Percentiles rank a stretch among this genome's conserved stretches.
Evolutionary conservation across 2,113 vertebrate genomes (phyloP).

Genomic region (Opisthocomus hoazin): DNA sequence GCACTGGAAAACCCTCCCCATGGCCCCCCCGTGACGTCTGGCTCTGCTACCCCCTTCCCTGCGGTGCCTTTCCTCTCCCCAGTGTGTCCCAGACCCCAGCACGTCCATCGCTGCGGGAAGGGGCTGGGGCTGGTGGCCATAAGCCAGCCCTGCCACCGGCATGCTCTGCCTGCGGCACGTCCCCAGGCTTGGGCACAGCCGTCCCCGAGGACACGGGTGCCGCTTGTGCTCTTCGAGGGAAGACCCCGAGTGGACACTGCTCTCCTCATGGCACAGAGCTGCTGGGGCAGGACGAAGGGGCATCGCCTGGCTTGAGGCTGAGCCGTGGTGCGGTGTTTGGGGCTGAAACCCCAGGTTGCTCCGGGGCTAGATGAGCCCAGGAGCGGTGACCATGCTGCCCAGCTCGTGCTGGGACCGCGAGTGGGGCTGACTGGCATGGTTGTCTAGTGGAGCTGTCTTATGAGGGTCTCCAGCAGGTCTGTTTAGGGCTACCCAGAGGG

Average conservation of each 20-base stretch:
- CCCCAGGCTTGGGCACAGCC: not conserved
- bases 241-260: accelerated
- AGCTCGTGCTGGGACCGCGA: not conserved
- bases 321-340: not conserved
- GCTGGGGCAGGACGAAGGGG: not conserved
- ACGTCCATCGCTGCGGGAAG: accelerated
- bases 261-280: not conserved
- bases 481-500: not conserved
- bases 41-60: not conserved
- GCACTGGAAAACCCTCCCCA: not conserved
- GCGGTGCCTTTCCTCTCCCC: not conserved
- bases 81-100: not conserved
- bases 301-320: not conserved
- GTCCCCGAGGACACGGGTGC: not conserved
- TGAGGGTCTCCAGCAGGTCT: not conserved
- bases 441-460: not conserved
- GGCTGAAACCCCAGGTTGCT: not conserved
- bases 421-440: not conserved
- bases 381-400: not conserved
- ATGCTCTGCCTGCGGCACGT: not conserved
- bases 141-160: not conserved
- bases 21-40: not conserved
- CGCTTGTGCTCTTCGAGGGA: not conserved
- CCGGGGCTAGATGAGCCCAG: not conserved
- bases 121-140: not conserved